Conservation (phyloP, 2,797 vertebrate species). For the Coilia nasus region DNA sequence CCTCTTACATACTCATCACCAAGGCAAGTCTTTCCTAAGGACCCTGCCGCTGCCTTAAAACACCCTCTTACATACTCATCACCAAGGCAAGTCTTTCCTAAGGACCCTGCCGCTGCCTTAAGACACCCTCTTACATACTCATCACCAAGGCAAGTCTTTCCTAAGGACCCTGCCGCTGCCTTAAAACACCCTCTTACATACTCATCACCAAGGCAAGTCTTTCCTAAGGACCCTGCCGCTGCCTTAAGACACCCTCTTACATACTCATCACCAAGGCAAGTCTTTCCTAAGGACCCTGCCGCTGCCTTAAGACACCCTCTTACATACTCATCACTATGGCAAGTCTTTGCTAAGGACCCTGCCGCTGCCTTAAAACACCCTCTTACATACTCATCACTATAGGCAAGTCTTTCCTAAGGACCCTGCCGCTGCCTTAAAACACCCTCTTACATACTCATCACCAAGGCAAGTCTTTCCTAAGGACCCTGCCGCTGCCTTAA, state of each 20-base stretch:
- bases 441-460: too few relatives aligned
- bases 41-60: constrained; percentile 29
- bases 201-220: constrained; percentile 33
- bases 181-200: too few relatives aligned
- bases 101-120: constrained; percentile 27
- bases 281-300: constrained; percentile 30
- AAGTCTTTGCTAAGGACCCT: constrained; percentile 27
- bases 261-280: constrained; percentile 34
- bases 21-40: constrained; percentile 22
- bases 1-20: too few relatives aligned
- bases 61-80: too few relatives aligned
- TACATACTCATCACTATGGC: constrained; percentile 38
- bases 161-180: constrained; percentile 28
- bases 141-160: constrained; percentile 35
- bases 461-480: constrained; percentile 26
- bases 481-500: constrained; percentile 27
- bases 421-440: constrained; percentile 32
- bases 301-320: too few relatives aligned
- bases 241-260: too few relatives aligned
- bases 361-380: too few relatives aligned
- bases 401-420: constrained; percentile 15
- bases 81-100: constrained; percentile 29
- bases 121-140: too few relatives aligned
- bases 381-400: too few relatives aligned
- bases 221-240: constrained; percentile 31